phyloP scores from a whole-genome alignment of 2,888 invertebrate genomes.

The Oxyscelio sp. region DNA sequence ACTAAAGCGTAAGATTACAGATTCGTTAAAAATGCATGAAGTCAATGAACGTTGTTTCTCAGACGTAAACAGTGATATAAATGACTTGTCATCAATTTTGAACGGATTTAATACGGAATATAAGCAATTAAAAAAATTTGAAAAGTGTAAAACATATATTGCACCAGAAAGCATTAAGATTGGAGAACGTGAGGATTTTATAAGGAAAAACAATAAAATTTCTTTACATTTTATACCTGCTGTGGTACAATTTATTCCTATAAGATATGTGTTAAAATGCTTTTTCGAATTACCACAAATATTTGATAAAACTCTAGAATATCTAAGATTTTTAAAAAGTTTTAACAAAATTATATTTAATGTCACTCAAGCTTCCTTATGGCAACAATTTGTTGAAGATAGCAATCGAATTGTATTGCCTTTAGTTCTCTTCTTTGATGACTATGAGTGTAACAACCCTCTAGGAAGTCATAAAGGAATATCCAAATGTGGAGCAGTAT shows the following conservation, averaged over 20 bases:
- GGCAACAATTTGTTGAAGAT: neutral
- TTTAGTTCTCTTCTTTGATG: neutral
- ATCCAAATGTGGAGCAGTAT: neutral
- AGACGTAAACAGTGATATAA: neutral
- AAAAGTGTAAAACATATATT: neutral
- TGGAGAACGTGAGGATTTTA: neutral
- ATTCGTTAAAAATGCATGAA: neutral
- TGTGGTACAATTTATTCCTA: neutral
- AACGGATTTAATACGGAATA: neutral
- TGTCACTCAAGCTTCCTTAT: neutral
- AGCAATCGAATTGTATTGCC: neutral
- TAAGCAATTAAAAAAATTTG: neutral
- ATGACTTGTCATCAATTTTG: neutral
- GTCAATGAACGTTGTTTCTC: neutral
- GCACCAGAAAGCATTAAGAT: neutral
- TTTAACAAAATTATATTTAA: neutral
- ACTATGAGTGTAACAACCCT: neutral
- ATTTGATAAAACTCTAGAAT: neutral
- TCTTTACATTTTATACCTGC: neutral
- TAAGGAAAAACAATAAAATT: neutral
- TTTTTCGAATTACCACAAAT: slow-evolving; percentile 1
- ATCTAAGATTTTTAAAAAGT: neutral
- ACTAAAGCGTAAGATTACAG: neutral
- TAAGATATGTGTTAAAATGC: neutral
- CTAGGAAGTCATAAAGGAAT: neutral